These are phyloP conservation scores for Dipodomys stephensi DNA, from an alignment of 2,113 vertebrate species.

Conservation along the genomic window DNA sequence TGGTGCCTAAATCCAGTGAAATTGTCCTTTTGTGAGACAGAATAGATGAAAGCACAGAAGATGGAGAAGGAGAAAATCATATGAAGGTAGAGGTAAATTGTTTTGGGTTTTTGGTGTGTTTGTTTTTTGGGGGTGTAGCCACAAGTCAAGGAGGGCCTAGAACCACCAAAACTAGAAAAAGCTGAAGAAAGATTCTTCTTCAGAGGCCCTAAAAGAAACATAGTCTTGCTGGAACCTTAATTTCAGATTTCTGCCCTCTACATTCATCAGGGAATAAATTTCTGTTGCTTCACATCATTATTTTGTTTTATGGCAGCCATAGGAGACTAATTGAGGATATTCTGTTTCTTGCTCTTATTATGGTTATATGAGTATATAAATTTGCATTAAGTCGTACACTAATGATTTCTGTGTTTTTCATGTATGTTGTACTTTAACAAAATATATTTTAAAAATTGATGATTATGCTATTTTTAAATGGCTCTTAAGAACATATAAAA, in stretches of 20 bases:
- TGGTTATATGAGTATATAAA: not conserved
- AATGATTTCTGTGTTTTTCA: slow-evolving; percentile 24
- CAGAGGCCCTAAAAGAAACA: not conserved
- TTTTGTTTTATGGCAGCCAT: not conserved
- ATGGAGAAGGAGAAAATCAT: not conserved
- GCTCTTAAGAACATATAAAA: slow-evolving; percentile 91
- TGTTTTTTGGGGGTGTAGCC: not conserved
- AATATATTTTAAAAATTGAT: not conserved
- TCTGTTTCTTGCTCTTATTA: slow-evolving; percentile 50
- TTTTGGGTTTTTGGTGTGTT: not conserved
- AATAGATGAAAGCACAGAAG: not conserved
- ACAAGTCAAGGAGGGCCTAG: not conserved
- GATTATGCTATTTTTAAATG: slow-evolving; percentile 90
- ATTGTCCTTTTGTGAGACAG: not conserved
- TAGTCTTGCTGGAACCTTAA: not conserved
- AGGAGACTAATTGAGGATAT: not conserved
- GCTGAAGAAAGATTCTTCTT: not conserved
- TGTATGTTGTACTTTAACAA: slow-evolving; percentile 1
- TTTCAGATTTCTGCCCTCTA: slow-evolving; percentile 21
- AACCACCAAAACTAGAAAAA: not conserved
- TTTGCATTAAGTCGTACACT: slow-evolving; percentile 32
- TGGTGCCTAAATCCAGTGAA: not conserved
- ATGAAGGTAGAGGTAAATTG: not conserved
- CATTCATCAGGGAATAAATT: slow-evolving; percentile 11
- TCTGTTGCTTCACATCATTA: not conserved